Base-by-base conservation (phyloP, 2,113 vertebrate genomes). In the Takifugu bimaculatus region DNA sequence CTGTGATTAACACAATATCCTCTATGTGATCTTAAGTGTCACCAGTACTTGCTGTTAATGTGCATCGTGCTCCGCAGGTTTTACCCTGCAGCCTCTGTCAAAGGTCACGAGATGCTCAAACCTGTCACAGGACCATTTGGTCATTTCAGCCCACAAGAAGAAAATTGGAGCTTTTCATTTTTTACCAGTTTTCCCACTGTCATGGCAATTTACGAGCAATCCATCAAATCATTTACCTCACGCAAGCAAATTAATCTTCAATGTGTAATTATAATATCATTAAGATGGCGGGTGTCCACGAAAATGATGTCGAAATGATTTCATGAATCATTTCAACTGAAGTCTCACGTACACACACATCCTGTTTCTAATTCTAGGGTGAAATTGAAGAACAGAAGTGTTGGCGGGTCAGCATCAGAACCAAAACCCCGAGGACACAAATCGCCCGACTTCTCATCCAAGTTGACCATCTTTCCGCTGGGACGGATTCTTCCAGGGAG, bases 251-350 rank as follows among this genome's bases (percentile, higher is more conserved):
- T 85, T 75, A 74, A 80, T 82, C 75, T 72, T 80, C 54, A 63
- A 63, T 66, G 77, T 67, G 56, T 75, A 78, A 83, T 85, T 74
- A 79, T 68, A 74, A 62, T 69, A 68, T 76, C 70, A 68, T 84
- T 86, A 86, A 70, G 65, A 68, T 39, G 63, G 54, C 58, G 65
- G 68, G 62, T 74, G 58, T 70, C 45, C 53, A 54, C 63, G 63
- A 74, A 80, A 74, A 84, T 79, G 60, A 68, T 47, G 67, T 58
- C 53, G 65, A 80, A 80, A 54, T 56, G 50, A 63, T 74, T 83
- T 67, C 74, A 81, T 79, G 60, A 77, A 84, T 88, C 80, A 84
- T 70, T 71, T 59, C 4, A 12, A 72, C 72, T 49, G 7, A 70
- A 43, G 51, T 32, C 47, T 11, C 13, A 28, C 29, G 57, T 50